Evolutionary conservation across 2,797 vertebrate species (phyloP), one percentile per base, ranked within the genome.

Genomic region (Echeneis naucrates): DNA sequence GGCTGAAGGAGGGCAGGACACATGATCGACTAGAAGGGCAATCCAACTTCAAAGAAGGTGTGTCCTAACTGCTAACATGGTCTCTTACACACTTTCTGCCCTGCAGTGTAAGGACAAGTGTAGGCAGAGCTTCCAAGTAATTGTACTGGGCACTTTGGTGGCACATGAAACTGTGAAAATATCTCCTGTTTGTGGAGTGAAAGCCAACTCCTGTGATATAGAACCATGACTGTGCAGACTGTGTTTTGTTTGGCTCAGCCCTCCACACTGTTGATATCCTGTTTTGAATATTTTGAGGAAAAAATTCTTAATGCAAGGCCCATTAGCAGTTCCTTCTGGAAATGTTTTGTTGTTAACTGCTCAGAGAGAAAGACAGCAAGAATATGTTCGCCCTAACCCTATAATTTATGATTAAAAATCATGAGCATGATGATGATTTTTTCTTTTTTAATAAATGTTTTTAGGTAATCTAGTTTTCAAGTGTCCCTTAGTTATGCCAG

Each of bases 11-110:
- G 67, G 87, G 2, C 19, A 76, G 91, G 44, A 65, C 82, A 72
- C 94, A 91, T 14, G 95, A 96, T 42, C 95, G 93, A 80, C 85
- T 94, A 61, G 95, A 97, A 51, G 93, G 94, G 81, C 96, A 95
- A 57, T 93, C 89, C 75, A 96, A 89, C 65, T 83, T 97, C 66
- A 96, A 94, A 65, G 97, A 97, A 84, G 97, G 97, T 99, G 2
- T 32, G 90, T 87, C 38, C 45, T 10, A n/a, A 52, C 33, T 26
- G 60, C 17, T 5, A 16, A 40, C 16, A 10, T 2, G 3, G 8
- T 47, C 23, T 40, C 21, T 37, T 3, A 6, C 21, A 32, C 5
- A 27, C 23, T 37, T 24, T 62, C 8, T 59, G n/a, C 40, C 37
- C 19, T 64, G n/a, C 12, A 17, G 42, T 8, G n/a, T 68, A 53